phyloP scores from a whole-genome alignment of 1,140 invertebrate species.

The Danaus melanippus region DNA sequence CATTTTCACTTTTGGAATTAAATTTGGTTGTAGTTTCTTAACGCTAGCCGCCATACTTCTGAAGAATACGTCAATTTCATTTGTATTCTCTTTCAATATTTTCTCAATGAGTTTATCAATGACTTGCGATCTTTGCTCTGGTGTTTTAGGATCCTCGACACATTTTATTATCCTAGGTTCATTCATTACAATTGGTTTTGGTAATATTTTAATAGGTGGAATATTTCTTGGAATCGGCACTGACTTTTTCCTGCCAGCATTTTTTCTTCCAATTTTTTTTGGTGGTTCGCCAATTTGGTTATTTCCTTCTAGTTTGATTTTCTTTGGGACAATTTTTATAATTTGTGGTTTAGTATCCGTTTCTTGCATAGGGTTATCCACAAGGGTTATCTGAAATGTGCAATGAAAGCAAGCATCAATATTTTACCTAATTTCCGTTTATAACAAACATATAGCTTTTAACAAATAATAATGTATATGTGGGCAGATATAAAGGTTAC shows the following conservation, averaged over 20 bases:
- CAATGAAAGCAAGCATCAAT: too few relatives aligned
- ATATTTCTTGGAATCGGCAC: conserved; percentile 45
- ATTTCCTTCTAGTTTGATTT: conserved; percentile 14
- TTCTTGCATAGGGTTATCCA: conserved; percentile 42
- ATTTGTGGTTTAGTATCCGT: conserved; percentile 30
- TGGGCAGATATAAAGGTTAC: neutral
- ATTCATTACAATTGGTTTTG: conserved; percentile 53
- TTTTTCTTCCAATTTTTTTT: conserved; percentile 47
- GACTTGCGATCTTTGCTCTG: conserved; percentile 48
- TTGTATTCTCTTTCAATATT: conserved; percentile 58
- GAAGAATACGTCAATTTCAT: conserved; percentile 66
- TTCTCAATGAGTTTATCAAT: conserved; percentile 63
- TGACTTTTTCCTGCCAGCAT: conserved; percentile 48
- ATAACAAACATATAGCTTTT: too few relatives aligned
- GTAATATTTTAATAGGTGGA: conserved; percentile 60
- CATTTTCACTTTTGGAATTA: conserved; percentile 67
- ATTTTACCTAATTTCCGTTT: too few relatives aligned
- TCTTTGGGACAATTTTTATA: conserved; percentile 45
- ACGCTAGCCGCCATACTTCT: conserved; percentile 66
- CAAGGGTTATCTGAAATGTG: conserved; percentile 54
- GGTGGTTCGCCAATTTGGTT: conserved; percentile 26
- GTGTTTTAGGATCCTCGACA: conserved; percentile 49
- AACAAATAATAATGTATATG: too few relatives aligned
- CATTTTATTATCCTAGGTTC: conserved; percentile 51
- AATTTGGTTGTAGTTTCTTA: conserved; percentile 61